phyloP scores from a whole-genome alignment of 1,140 invertebrate genomes.

The Leptonema lineaticorne region DNA sequence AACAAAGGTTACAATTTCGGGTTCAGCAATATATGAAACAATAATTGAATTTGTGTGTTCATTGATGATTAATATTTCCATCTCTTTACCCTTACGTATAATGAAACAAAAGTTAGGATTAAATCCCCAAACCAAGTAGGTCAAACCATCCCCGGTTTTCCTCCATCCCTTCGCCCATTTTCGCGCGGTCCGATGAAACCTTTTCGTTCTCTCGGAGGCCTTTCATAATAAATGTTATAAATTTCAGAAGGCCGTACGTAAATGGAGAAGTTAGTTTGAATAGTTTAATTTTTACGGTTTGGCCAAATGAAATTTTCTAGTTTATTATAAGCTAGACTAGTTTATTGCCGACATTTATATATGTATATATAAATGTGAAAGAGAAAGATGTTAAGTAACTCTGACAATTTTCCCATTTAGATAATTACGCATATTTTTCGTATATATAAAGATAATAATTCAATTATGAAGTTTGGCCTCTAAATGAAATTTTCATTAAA shows the following conservation, averaged over 20 bases:
- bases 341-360: constrained; percentile 2
- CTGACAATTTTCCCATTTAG: too few species aligned
- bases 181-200: too few species aligned
- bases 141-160: constrained; percentile 14
- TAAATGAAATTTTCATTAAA: too few species aligned
- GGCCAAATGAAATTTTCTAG: constrained; percentile 14
- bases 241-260: constrained; percentile 7
- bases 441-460: too few species aligned
- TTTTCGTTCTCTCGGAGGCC: not conserved
- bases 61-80: constrained; percentile 33
- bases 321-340: not conserved
- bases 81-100: constrained; percentile 28
- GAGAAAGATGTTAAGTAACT: too few species aligned
- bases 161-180: not conserved
- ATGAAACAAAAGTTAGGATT: constrained; percentile 32
- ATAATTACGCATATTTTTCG: too few species aligned
- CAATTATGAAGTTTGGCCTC: too few species aligned
- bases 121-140: constrained; percentile 29
- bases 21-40: constrained; percentile 29
- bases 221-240: constrained; percentile 23
- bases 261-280: constrained; percentile 23
- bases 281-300: constrained; percentile 20
- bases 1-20: constrained; percentile 33
- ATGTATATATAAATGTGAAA: not conserved
- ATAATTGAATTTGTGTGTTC: constrained; percentile 32